Evolutionary conservation across 2,888 invertebrate species (phyloP), one percentile per base, ranked within the genome.

Genomic region (Mythimna ferrago): DNA sequence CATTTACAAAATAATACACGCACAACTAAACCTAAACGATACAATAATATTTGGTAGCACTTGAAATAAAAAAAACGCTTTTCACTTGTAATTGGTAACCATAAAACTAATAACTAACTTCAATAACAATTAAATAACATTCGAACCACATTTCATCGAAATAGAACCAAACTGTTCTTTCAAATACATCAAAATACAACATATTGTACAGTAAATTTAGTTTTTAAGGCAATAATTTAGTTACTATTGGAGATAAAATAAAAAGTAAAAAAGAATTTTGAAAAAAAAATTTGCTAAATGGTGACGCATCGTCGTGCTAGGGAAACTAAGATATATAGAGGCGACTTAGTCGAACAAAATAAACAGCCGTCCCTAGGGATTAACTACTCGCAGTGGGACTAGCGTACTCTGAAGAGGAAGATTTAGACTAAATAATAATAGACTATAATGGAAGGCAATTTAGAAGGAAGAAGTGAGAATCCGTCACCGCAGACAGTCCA

Each of bases 41-140:
- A 82, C 67, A 81, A 73, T 88, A 87, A 83, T 88, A 86, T 87
- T 88, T 88, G 88, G 88, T 88, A 88, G 87, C 87, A 79, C 73
- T 41, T 61, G 41, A 26, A 72, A 26, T 26, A 78, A 76, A 64
- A 76, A 64, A 73, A 78, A 72, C 62, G 14, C 54, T 74, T 64
- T 78, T 71, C 76, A 73, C 66, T 81, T 71, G 70, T 61, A 81
- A 82, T 82, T 85, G 86, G 83, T 86, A 86, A 86, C 83, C 70
- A 66, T 78, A 77, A 60, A 82, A 74, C 71, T 71, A 73, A 66
- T 67, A 70, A 73, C 62, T 65, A 78, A 81, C 67, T 19, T 62
- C 26, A 54, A 51, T 70, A 74, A 82, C 71, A 75, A 82, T 58
- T 60, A 82, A 63, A 80, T 68, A 81, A 79, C 82, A 72, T 73